phyloP scores from a whole-genome alignment of 2,113 vertebrate genomes.

The Okapia johnstoni region DNA sequence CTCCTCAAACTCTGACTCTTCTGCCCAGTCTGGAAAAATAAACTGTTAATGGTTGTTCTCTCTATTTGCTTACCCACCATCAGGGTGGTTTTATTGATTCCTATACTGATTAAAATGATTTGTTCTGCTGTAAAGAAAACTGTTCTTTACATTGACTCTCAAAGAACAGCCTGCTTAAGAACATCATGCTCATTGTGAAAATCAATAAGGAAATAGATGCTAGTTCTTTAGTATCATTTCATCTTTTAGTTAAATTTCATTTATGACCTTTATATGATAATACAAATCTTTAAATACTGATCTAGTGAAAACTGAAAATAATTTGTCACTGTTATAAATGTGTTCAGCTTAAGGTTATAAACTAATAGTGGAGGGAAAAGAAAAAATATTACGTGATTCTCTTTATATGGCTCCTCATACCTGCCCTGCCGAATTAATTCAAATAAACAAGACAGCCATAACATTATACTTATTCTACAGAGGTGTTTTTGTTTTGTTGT shows the following conservation, averaged over 20 bases:
- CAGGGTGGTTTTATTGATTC: not conserved
- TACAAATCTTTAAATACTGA: not conserved
- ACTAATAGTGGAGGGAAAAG: not conserved
- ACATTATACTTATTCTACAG: not conserved
- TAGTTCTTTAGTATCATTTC: conserved; percentile 1
- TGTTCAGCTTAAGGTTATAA: not conserved
- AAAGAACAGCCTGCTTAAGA: conserved; percentile 10
- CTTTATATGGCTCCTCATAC: not conserved
- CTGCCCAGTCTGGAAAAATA: not conserved
- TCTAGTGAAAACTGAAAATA: not conserved
- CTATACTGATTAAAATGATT: not conserved
- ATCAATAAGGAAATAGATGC: not conserved
- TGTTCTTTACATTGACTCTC: not conserved
- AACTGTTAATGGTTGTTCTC: not conserved
- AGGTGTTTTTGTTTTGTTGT: not conserved
- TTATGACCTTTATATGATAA: not conserved
- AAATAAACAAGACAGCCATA: not conserved
- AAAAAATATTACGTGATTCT: not conserved
- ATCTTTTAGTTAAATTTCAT: not conserved
- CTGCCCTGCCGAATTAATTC: not conserved
- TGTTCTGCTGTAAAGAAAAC: not conserved
- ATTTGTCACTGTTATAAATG: conserved; percentile 1
- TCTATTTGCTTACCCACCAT: not conserved
- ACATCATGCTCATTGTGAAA: conserved; percentile 2
- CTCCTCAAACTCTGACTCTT: not conserved